phyloP scores from a whole-genome alignment of 2,797 vertebrate genomes.

The Liparis tanakae region DNA sequence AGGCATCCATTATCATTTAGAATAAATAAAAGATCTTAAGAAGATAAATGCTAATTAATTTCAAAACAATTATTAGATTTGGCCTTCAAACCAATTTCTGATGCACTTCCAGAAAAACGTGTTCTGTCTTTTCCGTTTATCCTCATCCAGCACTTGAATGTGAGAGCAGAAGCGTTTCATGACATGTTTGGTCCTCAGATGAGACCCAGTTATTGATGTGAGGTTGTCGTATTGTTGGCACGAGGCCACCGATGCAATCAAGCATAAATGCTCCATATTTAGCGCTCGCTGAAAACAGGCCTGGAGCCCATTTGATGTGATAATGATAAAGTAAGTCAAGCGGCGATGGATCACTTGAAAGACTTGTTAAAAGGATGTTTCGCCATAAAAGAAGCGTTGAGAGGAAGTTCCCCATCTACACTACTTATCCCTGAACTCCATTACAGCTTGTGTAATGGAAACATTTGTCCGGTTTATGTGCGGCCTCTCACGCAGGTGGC shows the following conservation, averaged over 20 bases:
- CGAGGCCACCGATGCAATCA: constrained; percentile 26
- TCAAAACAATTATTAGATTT: not conserved
- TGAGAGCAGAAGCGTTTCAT: constrained; percentile 23
- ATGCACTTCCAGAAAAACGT: not conserved
- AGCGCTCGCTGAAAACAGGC: not conserved
- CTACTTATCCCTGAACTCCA: constrained; percentile 35
- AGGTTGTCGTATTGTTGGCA: constrained; percentile 30
- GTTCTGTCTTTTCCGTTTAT: not conserved
- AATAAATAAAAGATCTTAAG: not conserved
- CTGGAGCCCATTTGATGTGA: constrained; percentile 16
- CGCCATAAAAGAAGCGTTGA: constrained; percentile 23
- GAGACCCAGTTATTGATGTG: constrained; percentile 26
- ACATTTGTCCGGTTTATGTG: constrained; percentile 18
- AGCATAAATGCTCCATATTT: constrained; percentile 3
- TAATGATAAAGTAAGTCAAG: not conserved
- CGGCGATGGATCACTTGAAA: constrained; percentile 14
- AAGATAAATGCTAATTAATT: not conserved
- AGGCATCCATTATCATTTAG: not conserved
- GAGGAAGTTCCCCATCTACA: constrained; percentile 35
- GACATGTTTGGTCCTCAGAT: constrained; percentile 14
- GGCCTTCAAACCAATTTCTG: constrained; percentile 6
- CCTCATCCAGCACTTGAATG: constrained; percentile 2
- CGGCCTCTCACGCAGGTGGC: constrained; percentile 68
- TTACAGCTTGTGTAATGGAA: constrained; percentile 43
- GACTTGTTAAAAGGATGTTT: constrained; percentile 27